A percentile compares a stretch with the other conserved stretches of the same genome.
Evolutionary conservation across 2,113 vertebrate genomes (phyloP).

Genomic region (Scortum barcoo): DNA sequence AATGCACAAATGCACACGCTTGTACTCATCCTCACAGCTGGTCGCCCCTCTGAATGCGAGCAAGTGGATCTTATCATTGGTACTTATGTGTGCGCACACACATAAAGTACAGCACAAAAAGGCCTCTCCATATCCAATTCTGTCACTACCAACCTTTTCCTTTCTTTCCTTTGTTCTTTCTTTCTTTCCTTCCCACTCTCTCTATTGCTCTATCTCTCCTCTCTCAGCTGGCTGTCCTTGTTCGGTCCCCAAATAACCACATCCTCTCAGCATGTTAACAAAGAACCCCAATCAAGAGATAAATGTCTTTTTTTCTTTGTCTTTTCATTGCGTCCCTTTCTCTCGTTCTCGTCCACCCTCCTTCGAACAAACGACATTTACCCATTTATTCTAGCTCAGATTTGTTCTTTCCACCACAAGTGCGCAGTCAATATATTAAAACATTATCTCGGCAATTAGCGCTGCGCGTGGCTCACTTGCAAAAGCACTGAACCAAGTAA

Average conservation of each 20-base stretch:
- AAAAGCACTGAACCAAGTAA: constrained; percentile 55
- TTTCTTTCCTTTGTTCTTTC: constrained; percentile 26
- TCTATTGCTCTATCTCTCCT: constrained; percentile 9
- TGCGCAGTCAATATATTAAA: constrained; percentile 52
- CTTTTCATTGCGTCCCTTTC: constrained; percentile 30
- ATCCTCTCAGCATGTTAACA: constrained; percentile 62
- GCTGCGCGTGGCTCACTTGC: constrained; percentile 35
- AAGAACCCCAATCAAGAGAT: constrained; percentile 64
- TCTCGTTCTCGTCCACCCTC: not conserved
- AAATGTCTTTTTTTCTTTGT: constrained; percentile 46
- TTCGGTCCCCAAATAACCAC: constrained; percentile 57
- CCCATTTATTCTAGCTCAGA: constrained; percentile 8
- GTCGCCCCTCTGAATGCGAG: constrained; percentile 56
- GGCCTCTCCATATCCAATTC: constrained; percentile 12
- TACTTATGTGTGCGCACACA: constrained; percentile 27
- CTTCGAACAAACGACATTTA: constrained; percentile 19
- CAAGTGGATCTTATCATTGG: constrained; percentile 70
- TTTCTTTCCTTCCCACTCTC: constrained; percentile 9
- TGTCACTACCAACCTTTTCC: constrained; percentile 9
- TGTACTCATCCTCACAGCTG: constrained; percentile 66
- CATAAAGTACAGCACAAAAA: constrained; percentile 7
- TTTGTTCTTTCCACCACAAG: constrained; percentile 31
- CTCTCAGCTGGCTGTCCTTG: constrained; percentile 60
- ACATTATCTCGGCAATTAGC: constrained; percentile 64
- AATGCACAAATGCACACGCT: constrained; percentile 43